Evolutionary conservation across 2,888 invertebrate species (phyloP).

Genomic region (Sesia bembeciformis): DNA sequence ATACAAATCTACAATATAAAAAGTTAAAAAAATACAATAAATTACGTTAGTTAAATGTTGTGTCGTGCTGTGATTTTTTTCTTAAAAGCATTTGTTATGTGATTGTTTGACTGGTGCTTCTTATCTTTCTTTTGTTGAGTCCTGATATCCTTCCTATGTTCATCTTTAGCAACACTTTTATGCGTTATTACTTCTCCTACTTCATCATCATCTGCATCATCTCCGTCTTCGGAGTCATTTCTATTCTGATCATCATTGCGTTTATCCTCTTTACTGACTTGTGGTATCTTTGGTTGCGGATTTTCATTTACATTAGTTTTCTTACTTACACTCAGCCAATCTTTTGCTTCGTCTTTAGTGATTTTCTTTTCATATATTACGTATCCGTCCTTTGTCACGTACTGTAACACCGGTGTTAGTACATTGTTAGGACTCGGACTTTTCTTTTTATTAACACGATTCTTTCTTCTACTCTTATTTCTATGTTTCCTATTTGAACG

Average conservation of each 20-base stretch:
- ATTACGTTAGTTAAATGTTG: not conserved
- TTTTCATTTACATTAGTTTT: not conserved
- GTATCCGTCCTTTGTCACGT: conserved; percentile 60
- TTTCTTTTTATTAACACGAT: conserved; percentile 11
- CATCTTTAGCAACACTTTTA: not conserved
- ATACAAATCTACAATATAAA: no score
- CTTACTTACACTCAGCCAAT: conserved; percentile 28
- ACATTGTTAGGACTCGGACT: conserved; percentile 13
- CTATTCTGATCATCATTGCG: not conserved
- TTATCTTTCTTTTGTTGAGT: not conserved
- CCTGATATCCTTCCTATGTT: not conserved
- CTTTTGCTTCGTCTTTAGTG: conserved; percentile 46
- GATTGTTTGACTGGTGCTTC: not conserved
- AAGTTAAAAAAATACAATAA: not conserved
- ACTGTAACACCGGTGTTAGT: conserved; percentile 53
- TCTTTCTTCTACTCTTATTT: conserved; percentile 5
- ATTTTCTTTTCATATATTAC: conserved; percentile 60
- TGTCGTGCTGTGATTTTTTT: not conserved
- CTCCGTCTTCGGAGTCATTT: not conserved
- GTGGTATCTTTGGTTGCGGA: no score
- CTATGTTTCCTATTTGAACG: conserved; percentile 18
- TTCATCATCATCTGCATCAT: conserved; percentile 12
- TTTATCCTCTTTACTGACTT: not conserved
- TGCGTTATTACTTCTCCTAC: conserved; percentile 14
- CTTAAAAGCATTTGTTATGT: not conserved